Evolutionary conservation across 2,113 vertebrate genomes (phyloP).

Genomic region (Anolis carolinensis): DNA sequence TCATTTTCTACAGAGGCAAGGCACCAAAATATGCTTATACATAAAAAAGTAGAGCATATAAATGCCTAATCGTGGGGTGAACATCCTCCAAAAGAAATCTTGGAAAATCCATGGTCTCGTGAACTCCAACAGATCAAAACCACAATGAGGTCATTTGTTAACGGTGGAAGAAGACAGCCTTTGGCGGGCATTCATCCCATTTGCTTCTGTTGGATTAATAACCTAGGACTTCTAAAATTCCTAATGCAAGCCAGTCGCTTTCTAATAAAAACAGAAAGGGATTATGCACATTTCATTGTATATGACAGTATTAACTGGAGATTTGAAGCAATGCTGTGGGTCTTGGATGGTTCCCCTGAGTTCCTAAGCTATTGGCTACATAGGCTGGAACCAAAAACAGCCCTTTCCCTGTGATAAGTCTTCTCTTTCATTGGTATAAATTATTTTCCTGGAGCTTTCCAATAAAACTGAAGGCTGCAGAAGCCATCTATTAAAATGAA

Average conservation of each 20-base stretch:
- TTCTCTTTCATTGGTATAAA: slow-evolving; percentile 25
- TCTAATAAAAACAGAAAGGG: slow-evolving; percentile 41
- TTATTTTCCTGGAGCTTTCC: slow-evolving; percentile 34
- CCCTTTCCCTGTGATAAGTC: slow-evolving; percentile 5
- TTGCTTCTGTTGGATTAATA: slow-evolving; percentile 51
- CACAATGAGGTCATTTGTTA: slow-evolving; percentile 64
- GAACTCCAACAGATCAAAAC: slow-evolving; percentile 63
- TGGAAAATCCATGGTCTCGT: slow-evolving; percentile 45
- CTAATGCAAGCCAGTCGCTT: slow-evolving; percentile 45
- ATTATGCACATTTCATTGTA: slow-evolving; percentile 36
- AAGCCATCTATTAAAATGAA: slow-evolving; percentile 36
- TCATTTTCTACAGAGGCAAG: slow-evolving; percentile 18
- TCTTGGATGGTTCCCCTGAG: slow-evolving; percentile 33
- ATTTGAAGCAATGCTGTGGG: slow-evolving; percentile 28
- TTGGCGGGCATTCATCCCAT: slow-evolving; percentile 43
- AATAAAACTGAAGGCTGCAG: slow-evolving; percentile 7
- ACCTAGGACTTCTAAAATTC: slow-evolving; percentile 38
- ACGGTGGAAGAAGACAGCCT: slow-evolving; percentile 54
- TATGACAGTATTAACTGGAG: slow-evolving; percentile 8
- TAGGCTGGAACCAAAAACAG: background rate
- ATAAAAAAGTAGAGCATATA: slow-evolving; percentile 45
- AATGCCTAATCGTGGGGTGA: slow-evolving; percentile 13
- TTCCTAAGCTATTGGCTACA: slow-evolving; percentile 38
- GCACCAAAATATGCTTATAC: slow-evolving; percentile 52
- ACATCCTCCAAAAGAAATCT: slow-evolving; percentile 46